Percentiles rank a stretch among this genome's conserved stretches.
phyloP scores from a whole-genome alignment of 1,140 invertebrate species.

The Musca domestica region DNA sequence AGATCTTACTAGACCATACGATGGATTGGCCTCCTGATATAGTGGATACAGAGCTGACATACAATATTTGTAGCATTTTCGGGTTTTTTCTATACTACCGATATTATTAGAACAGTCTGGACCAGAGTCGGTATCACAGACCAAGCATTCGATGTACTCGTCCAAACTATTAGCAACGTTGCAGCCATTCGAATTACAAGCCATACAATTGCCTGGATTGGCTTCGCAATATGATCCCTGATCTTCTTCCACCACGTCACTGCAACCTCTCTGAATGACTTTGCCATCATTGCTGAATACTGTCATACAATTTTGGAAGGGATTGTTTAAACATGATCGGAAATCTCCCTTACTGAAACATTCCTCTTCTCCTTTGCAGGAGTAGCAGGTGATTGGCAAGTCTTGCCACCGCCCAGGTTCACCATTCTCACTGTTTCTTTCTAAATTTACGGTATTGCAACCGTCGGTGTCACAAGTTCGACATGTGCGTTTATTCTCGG shows the following conservation, averaged over 20 bases:
- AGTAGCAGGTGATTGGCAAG: constrained; percentile 37
- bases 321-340: constrained; percentile 25
- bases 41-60: constrained; percentile 37
- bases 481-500: constrained; percentile 34
- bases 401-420: constrained; percentile 42
- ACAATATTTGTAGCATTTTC: constrained; percentile 37
- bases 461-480: constrained; percentile 31
- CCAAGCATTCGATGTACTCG: constrained; percentile 39
- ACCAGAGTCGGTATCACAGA: constrained; percentile 38
- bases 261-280: constrained; percentile 40
- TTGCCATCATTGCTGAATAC: constrained; percentile 35
- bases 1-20: constrained; percentile 37
- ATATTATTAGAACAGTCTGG: constrained; percentile 26
- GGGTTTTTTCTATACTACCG: constrained; percentile 28
- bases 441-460: constrained; percentile 44
- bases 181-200: constrained; percentile 50
- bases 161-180: constrained; percentile 35
- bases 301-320: constrained; percentile 41
- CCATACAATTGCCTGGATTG: constrained; percentile 34
- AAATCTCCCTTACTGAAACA: constrained; percentile 30
- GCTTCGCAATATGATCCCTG: constrained; percentile 32
- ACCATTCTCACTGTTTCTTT: constrained; percentile 31
- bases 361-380: constrained; percentile 25
- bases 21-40: constrained; percentile 32
- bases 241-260: constrained; percentile 19